phyloP scores from a whole-genome alignment of 2,888 invertebrate genomes.

The Syritta pipiens region DNA sequence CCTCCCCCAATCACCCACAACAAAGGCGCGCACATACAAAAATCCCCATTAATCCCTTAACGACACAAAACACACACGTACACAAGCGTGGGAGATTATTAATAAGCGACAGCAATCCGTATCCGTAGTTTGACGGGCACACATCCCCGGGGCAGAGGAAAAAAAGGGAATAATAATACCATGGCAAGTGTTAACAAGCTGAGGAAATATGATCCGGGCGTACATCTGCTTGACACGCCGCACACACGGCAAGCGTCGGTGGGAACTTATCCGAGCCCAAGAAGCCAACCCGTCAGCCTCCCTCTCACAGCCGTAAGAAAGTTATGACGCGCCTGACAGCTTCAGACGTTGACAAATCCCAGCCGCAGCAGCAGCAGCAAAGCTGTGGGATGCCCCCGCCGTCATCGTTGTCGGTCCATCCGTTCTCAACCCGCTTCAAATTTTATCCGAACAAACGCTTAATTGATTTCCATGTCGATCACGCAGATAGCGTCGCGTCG shows the following conservation, averaged over 20 bases:
- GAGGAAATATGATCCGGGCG: constrained; percentile 66
- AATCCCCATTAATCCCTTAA: constrained; percentile 66
- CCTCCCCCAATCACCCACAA: not conserved
- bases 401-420: too few relatives aligned
- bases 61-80: constrained; percentile 56
- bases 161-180: constrained; percentile 8
- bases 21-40: constrained; percentile 57
- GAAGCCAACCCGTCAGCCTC: too few relatives aligned
- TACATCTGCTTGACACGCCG: constrained; percentile 65
- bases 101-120: constrained; percentile 67
- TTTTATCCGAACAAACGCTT: constrained; percentile 53
- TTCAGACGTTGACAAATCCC: constrained; percentile 51
- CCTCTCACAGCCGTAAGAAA: too few relatives aligned
- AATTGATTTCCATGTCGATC: constrained; percentile 66
- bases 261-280: too few relatives aligned
- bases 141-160: not conserved
- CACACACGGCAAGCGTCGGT: constrained; percentile 38
- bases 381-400: constrained; percentile 24
- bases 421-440: too few relatives aligned
- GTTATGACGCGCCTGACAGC: constrained; percentile 65
- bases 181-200: constrained; percentile 69
- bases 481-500: constrained; percentile 48
- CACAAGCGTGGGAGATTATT: constrained; percentile 55
- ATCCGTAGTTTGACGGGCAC: constrained; percentile 51
- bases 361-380: constrained; percentile 21